Base-by-base conservation (phyloP, 2,888 invertebrate genomes). In the Himalopsyche anomala region DNA sequence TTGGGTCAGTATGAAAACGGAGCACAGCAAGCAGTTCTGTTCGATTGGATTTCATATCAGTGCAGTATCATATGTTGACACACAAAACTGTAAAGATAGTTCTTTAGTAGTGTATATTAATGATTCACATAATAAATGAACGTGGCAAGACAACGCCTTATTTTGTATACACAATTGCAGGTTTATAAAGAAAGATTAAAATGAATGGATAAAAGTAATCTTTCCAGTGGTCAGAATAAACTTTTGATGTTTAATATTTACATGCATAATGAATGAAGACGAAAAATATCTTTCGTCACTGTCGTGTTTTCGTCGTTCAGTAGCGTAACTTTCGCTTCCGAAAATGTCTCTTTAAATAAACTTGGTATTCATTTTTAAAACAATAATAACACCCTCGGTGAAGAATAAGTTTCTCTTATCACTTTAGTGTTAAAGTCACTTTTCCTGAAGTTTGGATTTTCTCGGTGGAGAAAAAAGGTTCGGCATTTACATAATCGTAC, bases 401-500 rank as follows among this genome's bases (percentile, higher is more conserved):
- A 36, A 28, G 74, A 74, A 74, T 74, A 74, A 74, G 36, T 62
- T 74, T 74, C 42, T 74, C 83, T 83, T 83, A 83, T 83, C 83
- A 83, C 83, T 83, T 42, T 69, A 69, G 42, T 69, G 56, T 74
- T 83, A 80, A 84, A 84, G 79, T 80, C 84, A 51, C 80, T 80
- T 83, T 74, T 79, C 74, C 51, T 54, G 55, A 79, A 80, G 54
- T 79, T 79, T 79, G n/a, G 79, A 84, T 79, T 74, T 79, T 84
- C 80, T 82, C 55, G 17, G 74, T n/a, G 19, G 54, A 56, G 55
- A 80, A 80, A 84, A 84, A 84, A 84, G 80, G 80, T 79, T 80
- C 28, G 54, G 36, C 56, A 84, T 84, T 84, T 79, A 42, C 84
- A 84, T 84, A 84, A 84, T 84, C 84, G 56, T 55, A 38, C 84